These are phyloP conservation scores for Elgaria multicarinata DNA, from an alignment of 2,113 vertebrate genomes.

Conservation along the genomic window DNA sequence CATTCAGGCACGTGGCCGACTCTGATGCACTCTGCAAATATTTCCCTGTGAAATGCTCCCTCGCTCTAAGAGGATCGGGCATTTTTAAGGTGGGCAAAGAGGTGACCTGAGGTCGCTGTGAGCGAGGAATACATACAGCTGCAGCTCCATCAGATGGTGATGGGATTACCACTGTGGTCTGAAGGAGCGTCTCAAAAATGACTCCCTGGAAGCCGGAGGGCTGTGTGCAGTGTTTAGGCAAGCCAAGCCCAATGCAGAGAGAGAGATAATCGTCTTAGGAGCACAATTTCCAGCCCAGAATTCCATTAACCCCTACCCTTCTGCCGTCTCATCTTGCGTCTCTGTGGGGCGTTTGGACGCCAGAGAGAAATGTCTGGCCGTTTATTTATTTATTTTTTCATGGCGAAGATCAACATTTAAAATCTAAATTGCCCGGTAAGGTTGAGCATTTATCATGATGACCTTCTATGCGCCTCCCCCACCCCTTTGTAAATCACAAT, in stretches of 20 bases:
- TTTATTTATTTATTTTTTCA: neutral
- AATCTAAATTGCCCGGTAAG: constrained; percentile 5
- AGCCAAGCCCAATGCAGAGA: constrained; percentile 53
- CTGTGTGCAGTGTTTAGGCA: constrained; percentile 1
- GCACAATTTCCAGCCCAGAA: constrained; percentile 54
- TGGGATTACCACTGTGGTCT: constrained; percentile 54
- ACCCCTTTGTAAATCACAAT: neutral
- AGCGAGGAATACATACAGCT: neutral
- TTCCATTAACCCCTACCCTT: constrained; percentile 57
- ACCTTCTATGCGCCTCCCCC: neutral
- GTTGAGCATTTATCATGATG: neutral
- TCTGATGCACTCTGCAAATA: neutral
- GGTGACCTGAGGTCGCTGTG: neutral
- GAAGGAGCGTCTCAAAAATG: constrained; percentile 61
- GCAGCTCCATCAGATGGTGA: constrained; percentile 45
- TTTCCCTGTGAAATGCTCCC: neutral
- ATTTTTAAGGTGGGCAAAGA: neutral
- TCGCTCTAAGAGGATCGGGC: rapidly evolving
- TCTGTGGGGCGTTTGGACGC: neutral
- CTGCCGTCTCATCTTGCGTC: rapidly evolving
- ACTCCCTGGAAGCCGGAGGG: constrained; percentile 44
- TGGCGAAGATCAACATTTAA: neutral
- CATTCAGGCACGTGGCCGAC: no score
- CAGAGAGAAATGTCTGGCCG: rapidly evolving
- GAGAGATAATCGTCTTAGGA: constrained; percentile 70